Evolutionary conservation across 2,797 vertebrate species (phyloP), one percentile per base, ranked within the genome.

Genomic region (Falco novaeseelandiae): DNA sequence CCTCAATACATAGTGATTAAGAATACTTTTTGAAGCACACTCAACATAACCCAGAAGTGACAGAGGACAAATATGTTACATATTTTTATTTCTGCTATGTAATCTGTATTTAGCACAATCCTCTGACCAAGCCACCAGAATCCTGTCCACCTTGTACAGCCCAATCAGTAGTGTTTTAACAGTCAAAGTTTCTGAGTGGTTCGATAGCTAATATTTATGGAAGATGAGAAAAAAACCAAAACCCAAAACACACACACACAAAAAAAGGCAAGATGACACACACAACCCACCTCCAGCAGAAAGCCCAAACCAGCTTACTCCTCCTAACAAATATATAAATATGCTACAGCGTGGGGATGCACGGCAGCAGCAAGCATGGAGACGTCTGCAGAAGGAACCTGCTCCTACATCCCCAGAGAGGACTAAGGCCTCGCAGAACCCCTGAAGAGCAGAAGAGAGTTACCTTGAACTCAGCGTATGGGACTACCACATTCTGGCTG

Each of bases 331-430:
- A 27, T 8, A n/a, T 0, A 32, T 3, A 12, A 34, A 29, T 8
- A 27, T 4, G 10, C 17, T 70, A 17, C 1, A 2, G 62, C 8
- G 12, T 20, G 23, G 26, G 48, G 51, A 67, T 48, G 57, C 30
- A 51, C 0, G 0, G 57, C 40, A 74, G 52, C 1, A 0, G 34
- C 63, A 83, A 49, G 20, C 6, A 0, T 5, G 8, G 42, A 70
- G 20, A 32, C 55, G 18, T 6, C 20, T 44, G 36, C 21, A 69
- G 54, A 73, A 93, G 30, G 21, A 81, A 73, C 34, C 34, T 71
- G 40, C 40, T 62, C n/a, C 48, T 23, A 42, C 30, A 15, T 5
- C 14, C 38, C 21, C 40, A 57, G 71, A 49, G 34, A 52, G 14
- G 46, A 48, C 12, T 4, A 2, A 27, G 27, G 13, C n/a, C 23